Percentiles rank a stretch among this genome's conserved stretches.
These are phyloP conservation scores for Spinus olivaceus DNA, from an alignment of 2,797 vertebrate species.

Conservation along the genomic window DNA sequence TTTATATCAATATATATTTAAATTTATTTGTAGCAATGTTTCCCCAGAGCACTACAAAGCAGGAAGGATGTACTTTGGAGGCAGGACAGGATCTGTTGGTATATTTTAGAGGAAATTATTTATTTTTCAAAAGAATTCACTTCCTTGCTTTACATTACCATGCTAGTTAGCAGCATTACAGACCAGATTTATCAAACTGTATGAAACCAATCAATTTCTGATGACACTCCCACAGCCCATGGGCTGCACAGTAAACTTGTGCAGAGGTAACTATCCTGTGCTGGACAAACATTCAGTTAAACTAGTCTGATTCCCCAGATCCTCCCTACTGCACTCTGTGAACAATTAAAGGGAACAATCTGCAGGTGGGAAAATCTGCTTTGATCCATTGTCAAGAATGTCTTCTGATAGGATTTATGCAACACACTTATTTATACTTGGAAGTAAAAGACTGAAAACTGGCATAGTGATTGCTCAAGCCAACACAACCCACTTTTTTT, in stretches of 20 bases:
- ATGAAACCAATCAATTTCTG: background rate
- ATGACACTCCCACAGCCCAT: background rate
- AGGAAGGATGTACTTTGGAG: background rate
- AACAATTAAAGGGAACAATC: background rate
- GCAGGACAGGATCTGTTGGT: background rate
- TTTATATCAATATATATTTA: background rate
- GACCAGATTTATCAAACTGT: background rate
- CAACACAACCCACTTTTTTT: background rate
- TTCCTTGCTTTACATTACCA: background rate
- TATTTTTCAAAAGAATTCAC: background rate
- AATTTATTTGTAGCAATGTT: background rate
- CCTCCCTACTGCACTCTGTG: background rate
- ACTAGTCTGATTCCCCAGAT: background rate
- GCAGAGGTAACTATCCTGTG: background rate
- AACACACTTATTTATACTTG: accelerated
- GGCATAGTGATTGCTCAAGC: background rate
- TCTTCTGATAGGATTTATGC: background rate
- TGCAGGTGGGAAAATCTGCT: background rate
- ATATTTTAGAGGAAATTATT: background rate
- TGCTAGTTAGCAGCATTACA: background rate
- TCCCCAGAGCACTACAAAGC: background rate
- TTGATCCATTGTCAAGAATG: background rate
- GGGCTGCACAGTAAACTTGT: background rate
- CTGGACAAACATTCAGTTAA: background rate
- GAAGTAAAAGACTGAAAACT: background rate